Evolutionary conservation across 2,888 invertebrate species (phyloP).

Genomic region (Dryococelus australis): DNA sequence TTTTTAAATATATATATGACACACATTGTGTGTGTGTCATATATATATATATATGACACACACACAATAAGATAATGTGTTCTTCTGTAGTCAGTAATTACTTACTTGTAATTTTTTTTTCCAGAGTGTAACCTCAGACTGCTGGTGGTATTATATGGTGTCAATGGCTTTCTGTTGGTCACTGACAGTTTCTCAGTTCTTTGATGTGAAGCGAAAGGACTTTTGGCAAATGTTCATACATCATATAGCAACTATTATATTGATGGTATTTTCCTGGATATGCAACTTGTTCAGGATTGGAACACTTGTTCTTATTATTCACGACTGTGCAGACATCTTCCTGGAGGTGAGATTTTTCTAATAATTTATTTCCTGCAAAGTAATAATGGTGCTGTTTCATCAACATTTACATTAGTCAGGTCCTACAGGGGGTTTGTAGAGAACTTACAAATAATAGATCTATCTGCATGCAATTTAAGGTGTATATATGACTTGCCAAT

Average conservation of each 20-base stretch:
- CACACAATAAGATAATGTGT: no score
- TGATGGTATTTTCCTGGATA: conserved; percentile 94
- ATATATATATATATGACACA: no score
- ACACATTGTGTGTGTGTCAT: no score
- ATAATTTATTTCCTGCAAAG: no score
- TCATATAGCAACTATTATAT: conserved; percentile 90
- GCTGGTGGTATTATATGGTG: conserved; percentile 98
- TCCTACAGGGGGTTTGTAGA: no score
- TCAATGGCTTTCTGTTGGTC: conserved; percentile 97
- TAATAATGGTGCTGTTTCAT: no score
- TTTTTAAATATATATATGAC: no score
- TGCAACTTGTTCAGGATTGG: conserved; percentile 93
- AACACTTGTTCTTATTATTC: conserved; percentile 84
- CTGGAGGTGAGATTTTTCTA: conserved; percentile 69
- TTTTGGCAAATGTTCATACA: conserved; percentile 99
- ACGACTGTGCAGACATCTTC: conserved; percentile 91
- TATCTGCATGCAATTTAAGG: no score
- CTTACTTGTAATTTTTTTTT: conserved; percentile 49
- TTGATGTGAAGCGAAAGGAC: conserved; percentile 91
- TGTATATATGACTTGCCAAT: no score
- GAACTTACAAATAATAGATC: no score
- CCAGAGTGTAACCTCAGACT: conserved; percentile 78
- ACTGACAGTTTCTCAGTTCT: conserved; percentile 89
- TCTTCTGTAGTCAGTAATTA: no score
- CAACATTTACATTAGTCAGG: no score